phyloP scores from a whole-genome alignment of 2,797 vertebrate genomes.

The Valencia hispanica region DNA sequence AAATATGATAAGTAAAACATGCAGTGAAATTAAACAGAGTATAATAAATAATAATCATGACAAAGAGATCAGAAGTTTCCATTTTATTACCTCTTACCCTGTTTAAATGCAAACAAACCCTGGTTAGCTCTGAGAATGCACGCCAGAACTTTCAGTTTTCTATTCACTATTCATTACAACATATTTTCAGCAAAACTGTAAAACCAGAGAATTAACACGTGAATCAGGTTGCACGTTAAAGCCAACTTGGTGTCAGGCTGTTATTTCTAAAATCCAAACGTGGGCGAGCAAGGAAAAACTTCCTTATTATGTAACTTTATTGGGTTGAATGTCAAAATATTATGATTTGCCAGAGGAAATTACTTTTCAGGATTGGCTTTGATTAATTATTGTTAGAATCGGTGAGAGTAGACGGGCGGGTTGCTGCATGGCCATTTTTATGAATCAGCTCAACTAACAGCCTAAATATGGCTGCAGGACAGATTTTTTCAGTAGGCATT shows the following conservation, averaged over 20 bases:
- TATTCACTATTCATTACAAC: not conserved
- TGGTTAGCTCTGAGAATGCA: not conserved
- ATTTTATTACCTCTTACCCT: not conserved
- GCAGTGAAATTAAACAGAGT: too few relatives aligned
- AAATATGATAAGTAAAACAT: too few relatives aligned
- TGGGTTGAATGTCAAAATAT: conserved; percentile 21
- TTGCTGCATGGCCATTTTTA: not conserved
- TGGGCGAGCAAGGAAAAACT: not conserved
- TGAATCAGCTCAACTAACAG: conserved; percentile 9
- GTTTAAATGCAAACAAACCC: not conserved
- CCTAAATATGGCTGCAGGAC: not conserved
- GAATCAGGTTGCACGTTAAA: not conserved
- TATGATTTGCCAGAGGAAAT: conserved; percentile 35
- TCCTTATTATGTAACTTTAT: conserved; percentile 41
- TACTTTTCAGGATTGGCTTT: conserved; percentile 14
- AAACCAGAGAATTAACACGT: not conserved
- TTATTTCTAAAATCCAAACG: conserved; percentile 24
- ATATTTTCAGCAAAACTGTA: not conserved
- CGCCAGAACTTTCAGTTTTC: not conserved
- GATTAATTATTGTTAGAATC: conserved; percentile 27
- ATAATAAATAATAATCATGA: too few relatives aligned
- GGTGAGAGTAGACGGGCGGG: not conserved
- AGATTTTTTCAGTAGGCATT: not conserved
- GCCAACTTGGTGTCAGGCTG: not conserved
- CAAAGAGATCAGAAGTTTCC: not conserved